Evolutionary conservation across 2,113 vertebrate species (phyloP).

Genomic region (Micromys minutus): DNA sequence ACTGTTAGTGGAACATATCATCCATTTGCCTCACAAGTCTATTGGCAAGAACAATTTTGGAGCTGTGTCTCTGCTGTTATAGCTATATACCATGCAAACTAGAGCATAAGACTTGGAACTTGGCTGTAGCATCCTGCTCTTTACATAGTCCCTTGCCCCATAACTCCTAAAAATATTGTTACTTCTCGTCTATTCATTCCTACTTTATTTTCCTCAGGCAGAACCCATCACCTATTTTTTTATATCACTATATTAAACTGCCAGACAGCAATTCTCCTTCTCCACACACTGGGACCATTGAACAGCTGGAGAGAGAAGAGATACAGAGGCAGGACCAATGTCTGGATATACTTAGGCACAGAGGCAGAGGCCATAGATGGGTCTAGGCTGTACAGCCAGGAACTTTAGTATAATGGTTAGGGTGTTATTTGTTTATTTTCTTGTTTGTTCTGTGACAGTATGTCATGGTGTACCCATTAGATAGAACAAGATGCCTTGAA

Average conservation of each 20-base stretch:
- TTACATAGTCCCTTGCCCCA: neutral
- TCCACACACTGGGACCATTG: neutral
- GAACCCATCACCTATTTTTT: neutral
- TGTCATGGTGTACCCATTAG: neutral
- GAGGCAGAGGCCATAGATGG: neutral
- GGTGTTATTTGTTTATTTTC: neutral
- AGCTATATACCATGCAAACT: neutral
- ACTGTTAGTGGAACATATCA: too few species aligned
- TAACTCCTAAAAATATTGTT: neutral
- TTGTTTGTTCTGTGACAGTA: neutral
- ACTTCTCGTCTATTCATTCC: neutral
- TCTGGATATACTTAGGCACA: neutral
- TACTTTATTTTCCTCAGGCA: neutral
- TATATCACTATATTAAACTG: neutral
- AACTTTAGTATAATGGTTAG: too few species aligned
- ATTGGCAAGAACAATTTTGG: neutral
- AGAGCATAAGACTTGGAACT: neutral
- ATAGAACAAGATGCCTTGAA: neutral
- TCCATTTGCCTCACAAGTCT: too few species aligned
- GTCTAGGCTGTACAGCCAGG: neutral
- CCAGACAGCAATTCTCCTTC: neutral
- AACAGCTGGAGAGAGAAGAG: neutral
- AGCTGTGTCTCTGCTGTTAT: neutral
- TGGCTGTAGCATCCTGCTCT: neutral
- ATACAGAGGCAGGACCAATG: neutral